A percentile compares a stretch with the other conserved stretches of the same genome.
Conservation (phyloP, 2,113 vertebrate genomes). For the Callopanchax toddi region DNA sequence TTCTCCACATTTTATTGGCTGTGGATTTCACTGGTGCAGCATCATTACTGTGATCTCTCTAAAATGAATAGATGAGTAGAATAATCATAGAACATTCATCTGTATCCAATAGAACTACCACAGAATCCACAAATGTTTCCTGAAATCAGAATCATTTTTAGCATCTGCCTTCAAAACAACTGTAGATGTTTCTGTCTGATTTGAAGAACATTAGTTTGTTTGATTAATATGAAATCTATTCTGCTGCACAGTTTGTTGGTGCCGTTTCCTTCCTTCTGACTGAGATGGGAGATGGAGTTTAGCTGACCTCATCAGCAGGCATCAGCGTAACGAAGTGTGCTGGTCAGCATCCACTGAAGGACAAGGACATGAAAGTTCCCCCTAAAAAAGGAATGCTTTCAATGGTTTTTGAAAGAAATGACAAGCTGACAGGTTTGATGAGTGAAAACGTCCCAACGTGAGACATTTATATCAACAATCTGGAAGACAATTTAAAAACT, state of each 20-base stretch:
- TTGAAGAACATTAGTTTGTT: neutral
- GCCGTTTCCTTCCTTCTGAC: neutral
- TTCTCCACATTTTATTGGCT: too few relatives aligned
- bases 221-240: neutral
- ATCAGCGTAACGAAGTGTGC: conserved; percentile 18
- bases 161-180: neutral
- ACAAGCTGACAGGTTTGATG: neutral
- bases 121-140: too few relatives aligned
- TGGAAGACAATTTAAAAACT: neutral
- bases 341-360: conserved; percentile 12
- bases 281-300: conserved; percentile 8
- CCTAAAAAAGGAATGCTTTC: neutral
- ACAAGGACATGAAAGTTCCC: neutral
- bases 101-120: too few relatives aligned
- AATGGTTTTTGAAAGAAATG: neutral
- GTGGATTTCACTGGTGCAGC: too few relatives aligned
- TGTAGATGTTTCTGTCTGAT: too few relatives aligned
- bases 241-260: neutral
- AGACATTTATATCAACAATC: too few relatives aligned
- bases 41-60: too few relatives aligned
- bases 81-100: too few relatives aligned
- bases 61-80: too few relatives aligned
- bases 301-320: conserved; percentile 29
- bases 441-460: too few relatives aligned
- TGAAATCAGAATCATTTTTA: neutral